Evolutionary conservation across 92 coral and sea anemone species (phyloP).

Genomic region (Actinostola sp.): DNA sequence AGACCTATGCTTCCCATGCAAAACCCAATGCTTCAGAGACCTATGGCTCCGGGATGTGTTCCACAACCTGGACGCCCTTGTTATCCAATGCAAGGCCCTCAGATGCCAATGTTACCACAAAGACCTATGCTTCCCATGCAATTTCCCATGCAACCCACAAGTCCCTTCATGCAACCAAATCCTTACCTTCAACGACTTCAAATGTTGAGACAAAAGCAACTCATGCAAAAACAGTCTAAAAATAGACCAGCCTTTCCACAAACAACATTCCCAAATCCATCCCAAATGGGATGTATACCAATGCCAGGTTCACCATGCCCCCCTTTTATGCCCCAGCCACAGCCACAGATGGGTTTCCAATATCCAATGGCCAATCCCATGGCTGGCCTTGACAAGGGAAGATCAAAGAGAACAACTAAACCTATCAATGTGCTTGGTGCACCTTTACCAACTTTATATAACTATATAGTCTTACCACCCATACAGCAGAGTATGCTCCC

Average conservation of each 20-base stretch:
- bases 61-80: conserved; percentile 26
- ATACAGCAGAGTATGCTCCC: not conserved
- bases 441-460: no score
- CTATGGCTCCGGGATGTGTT: conserved; percentile 15
- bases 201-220: conserved; percentile 41
- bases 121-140: conserved; percentile 20
- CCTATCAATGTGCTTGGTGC: no score
- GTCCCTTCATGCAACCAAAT: conserved; percentile 12
- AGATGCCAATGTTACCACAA: conserved; percentile 5
- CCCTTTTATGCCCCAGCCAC: conserved; percentile 28
- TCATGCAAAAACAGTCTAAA: conserved; percentile 31
- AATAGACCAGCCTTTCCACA: not conserved
- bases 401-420: no score
- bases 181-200: conserved; percentile 35
- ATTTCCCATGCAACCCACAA: conserved; percentile 1
- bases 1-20: conserved; percentile 20
- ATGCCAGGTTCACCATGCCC: conserved; percentile 3
- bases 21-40: conserved; percentile 23
- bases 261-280: not conserved
- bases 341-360: conserved; percentile 12
- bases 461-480: no score
- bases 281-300: conserved; percentile 16
- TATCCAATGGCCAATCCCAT: conserved; percentile 17
- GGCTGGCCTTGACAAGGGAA: no score
- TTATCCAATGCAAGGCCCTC: conserved; percentile 19